phyloP scores from a whole-genome alignment of 2,113 vertebrate species.

The Gorsachius goisagi region DNA sequence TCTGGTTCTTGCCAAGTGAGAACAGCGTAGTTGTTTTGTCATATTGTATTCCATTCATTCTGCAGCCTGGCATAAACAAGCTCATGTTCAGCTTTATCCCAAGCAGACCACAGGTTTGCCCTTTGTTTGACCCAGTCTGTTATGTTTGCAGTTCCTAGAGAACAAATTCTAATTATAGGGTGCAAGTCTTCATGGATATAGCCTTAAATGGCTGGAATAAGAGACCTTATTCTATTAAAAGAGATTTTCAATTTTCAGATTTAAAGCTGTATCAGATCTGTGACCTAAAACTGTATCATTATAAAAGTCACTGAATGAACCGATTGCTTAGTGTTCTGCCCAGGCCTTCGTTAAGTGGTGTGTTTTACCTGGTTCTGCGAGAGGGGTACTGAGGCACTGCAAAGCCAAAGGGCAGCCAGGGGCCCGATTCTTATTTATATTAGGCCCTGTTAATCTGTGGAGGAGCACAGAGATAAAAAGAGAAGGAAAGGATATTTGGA shows the following conservation, averaged over 20 bases:
- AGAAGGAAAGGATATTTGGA: background rate
- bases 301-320: background rate
- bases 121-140: slow-evolving; percentile 29
- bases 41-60: background rate
- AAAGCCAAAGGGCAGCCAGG: background rate
- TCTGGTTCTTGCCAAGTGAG: background rate
- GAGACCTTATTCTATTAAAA: background rate
- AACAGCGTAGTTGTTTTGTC: background rate
- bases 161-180: slow-evolving; percentile 38
- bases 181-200: background rate
- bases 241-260: background rate
- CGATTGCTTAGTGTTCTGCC: background rate
- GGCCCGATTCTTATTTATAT: background rate
- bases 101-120: background rate
- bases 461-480: background rate
- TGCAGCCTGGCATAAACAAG: slow-evolving; percentile 17
- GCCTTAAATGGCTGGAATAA: slow-evolving; percentile 8
- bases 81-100: background rate
- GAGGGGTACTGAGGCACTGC: background rate
- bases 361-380: background rate
- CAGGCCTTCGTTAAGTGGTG: background rate
- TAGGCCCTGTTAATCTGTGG: background rate
- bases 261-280: background rate
- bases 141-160: slow-evolving; percentile 27
- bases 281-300: background rate